Evolutionary conservation across 2,113 vertebrate genomes (phyloP), one percentile per base, ranked within the genome.

Genomic region (Solenodon paradoxus): DNA sequence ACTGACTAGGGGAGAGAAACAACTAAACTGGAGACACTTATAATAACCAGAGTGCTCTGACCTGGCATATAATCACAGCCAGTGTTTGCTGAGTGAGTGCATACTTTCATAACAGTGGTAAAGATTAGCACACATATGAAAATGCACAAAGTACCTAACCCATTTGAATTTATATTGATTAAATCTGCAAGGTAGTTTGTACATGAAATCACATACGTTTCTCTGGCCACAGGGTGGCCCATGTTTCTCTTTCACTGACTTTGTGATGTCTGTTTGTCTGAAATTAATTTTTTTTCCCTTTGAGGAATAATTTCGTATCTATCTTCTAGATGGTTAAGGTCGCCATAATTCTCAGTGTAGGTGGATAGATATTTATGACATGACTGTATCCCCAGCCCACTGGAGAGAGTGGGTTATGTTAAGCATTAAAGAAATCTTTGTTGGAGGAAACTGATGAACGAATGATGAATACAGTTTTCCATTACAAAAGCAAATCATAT

Each of bases 1-100:
- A 2, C 32, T 16, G 66, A 45, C n/a, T 9, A 4, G 5, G 7
- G 72, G 71, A 53, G 47, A 74, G 42, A 30, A 5, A 26, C 19
- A n/a, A 47, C 22, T 38, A 11, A 11, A 22, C 28, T 28, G 15
- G 64, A 42, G 19, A 2, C 30, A 19, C 38, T 7, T 4, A 3
- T 12, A 2, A 5, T 1, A 9, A 15, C 42, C 22, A 0, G 26
- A 0, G 1, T 5, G 0, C 13, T n/a, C 2, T 13, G 49, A 8
- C 32, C 15, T 1, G 3, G 35, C 13, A 0, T 1, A 0, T 5
- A 3, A 24, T 53, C 12, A 1, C 17, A n/a, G 32, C 40, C 42
- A 9, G 24, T 9, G 10, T 30, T 35, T 26, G 17, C 0, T 22
- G 35, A 49, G 9, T 15, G 45, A 6, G 5, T 16, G 42, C 30